phyloP scores from a whole-genome alignment of 2,797 vertebrate genomes.

The Synaphobranchus kaupii region DNA sequence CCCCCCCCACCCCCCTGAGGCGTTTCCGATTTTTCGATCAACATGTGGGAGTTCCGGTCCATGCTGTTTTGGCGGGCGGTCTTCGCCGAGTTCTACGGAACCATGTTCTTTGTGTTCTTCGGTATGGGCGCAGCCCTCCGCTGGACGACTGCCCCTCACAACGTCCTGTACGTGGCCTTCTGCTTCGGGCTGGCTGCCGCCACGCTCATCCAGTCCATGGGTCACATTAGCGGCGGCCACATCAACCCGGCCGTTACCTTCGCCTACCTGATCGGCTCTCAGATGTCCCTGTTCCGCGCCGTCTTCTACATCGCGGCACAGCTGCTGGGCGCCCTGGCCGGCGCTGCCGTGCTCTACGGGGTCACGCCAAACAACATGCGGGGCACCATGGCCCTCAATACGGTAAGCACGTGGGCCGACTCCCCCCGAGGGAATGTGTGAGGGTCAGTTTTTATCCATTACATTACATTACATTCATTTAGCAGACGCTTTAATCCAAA shows the following conservation, averaged over 20 bases:
- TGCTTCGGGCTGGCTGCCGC: conserved; percentile 72
- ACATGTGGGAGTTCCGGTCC: conserved; percentile 77
- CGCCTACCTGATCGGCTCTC: conserved; percentile 73
- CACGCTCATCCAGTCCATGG: conserved; percentile 71
- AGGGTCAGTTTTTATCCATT: neutral
- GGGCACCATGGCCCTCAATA: conserved; percentile 72
- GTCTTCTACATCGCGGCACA: conserved; percentile 73
- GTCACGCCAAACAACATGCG: conserved; percentile 69
- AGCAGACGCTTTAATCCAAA: no score
- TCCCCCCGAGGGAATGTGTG: no score
- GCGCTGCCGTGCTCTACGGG: conserved; percentile 72
- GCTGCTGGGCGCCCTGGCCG: conserved; percentile 72
- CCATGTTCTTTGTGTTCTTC: conserved; percentile 75
- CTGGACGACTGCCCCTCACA: conserved; percentile 67
- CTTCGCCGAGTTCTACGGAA: conserved; percentile 76
- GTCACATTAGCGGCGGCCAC: conserved; percentile 74
- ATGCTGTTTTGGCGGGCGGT: conserved; percentile 78
- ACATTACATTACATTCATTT: no score
- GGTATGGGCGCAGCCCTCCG: conserved; percentile 74
- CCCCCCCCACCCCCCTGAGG: neutral
- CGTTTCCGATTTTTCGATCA: conserved; percentile 41
- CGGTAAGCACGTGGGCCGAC: conserved; percentile 58
- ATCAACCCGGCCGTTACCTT: conserved; percentile 76
- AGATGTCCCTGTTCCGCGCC: conserved; percentile 73
- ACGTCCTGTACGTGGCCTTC: conserved; percentile 68